Base-by-base conservation (phyloP, 2,888 invertebrate genomes). In the Pseudococcus longispinus region DNA sequence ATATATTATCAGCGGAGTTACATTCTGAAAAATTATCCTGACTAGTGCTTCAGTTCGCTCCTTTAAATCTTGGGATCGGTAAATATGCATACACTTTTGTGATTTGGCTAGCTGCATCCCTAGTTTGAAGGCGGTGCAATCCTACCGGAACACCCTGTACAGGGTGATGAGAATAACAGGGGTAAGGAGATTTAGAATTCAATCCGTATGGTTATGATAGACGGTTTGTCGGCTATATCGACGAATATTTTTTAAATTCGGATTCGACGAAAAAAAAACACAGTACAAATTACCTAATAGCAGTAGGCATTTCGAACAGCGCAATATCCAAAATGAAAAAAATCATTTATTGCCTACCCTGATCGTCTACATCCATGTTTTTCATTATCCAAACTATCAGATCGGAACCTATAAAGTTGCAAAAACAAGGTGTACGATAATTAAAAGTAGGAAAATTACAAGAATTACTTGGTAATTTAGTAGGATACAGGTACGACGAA, bases 351-450 rank as follows among this genome's bases (percentile, higher is more conserved):
- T 42, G 83, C 83, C 46, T 91, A 94, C 94, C 92, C 89, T 95
- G 94, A 91, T 99, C 99, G 89, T 98, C 97, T 37, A 98, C 94
- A 89, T 95, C 95, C 88, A 98, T 93, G 90, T 98, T 96, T 90
- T 96, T 96, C 90, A 95, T 93, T 93, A 99, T 95, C 99, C 99
- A 99, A 87, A 95, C 92, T 82, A 98, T 95, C 88, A 99, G 92
- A 92, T 99, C 99, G 46, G 95, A 93, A 85, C 98, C 98, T 90
- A 94, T 5, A 23, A 93, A 91, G 5, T 32, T n/a, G n/a, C n/a
- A 51, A 32, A 32, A 1, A 70, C 11, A 32, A 32, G 18, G 26
- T 32, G 15, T 15, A 70, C 11, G 70, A 18, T 46, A 37, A 60
- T 29, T n/a, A 9, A 37, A 82, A 20, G 26, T 26, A 15, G 23